Base-by-base conservation (phyloP, 2,888 invertebrate genomes). In the Hemaris fuciformis region DNA sequence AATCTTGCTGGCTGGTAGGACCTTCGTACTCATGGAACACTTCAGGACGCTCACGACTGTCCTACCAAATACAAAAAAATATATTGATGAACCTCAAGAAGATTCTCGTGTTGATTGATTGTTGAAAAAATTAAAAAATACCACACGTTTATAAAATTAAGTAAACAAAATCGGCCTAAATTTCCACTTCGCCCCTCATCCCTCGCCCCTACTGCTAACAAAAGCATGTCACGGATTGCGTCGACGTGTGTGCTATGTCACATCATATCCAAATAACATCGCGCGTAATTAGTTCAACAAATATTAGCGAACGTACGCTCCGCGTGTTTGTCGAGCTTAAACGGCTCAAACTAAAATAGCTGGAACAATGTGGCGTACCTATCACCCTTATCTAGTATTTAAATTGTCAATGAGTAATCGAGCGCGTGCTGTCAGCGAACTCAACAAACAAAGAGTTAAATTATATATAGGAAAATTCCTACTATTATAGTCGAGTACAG, bases 401-500 rank as follows among this genome's bases (percentile, higher is more conserved):
- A 75, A 71, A 71, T 70, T 78, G 81, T 77, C 79, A 77, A 69
- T 66, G 69, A 66, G 70, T 75, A 73, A 81, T 76, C 62, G 73
- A 73, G 69, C 84, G 80, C 84, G 81, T 81, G 80, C 79, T 74
- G 65, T 41, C 62, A 60, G 45, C 64, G 65, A 70, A 57, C 66
- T 64, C 71, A 76, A 71, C 71, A 80, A 77, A 80, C 80, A 81
- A 79, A 77, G 71, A 72, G 64, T 76, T 68, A 76, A 76, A 75
- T 79, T 81, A 84, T 82, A 81, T 81, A 83, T 89, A 86, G 91
- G 91, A 91, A 91, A 86, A 85, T 91, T 91, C 91, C 91, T 82
- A 84, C 83, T 80, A 85, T 84, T 85, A 81, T 72, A 71, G 73
- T 74, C 73, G 70, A 81, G 77, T 84, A 71, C 81, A 75, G 78